Percentiles rank a stretch among this genome's conserved stretches.
Evolutionary conservation across 2,888 invertebrate genomes (phyloP).

Genomic region (Trisateles emortualis): DNA sequence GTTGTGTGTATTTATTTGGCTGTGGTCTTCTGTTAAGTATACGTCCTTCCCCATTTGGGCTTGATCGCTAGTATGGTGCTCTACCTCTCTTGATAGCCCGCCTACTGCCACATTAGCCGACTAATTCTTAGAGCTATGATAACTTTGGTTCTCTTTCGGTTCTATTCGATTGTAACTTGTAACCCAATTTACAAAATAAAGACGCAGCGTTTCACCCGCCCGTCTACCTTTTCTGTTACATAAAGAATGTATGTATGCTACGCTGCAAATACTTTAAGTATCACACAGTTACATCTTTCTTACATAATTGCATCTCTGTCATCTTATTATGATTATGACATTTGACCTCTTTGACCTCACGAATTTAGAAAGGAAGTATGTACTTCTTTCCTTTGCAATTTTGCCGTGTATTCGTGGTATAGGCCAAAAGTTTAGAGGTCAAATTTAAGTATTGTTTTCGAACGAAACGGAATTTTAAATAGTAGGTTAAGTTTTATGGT

Average conservation of each 20-base stretch:
- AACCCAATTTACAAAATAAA: too few species aligned
- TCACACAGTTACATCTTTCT: constrained; percentile 24
- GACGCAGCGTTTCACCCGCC: constrained; percentile 10
- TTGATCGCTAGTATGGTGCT: too few species aligned
- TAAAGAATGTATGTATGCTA: constrained; percentile 20
- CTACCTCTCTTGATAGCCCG: too few species aligned
- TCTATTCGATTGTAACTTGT: too few species aligned
- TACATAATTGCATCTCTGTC: constrained; percentile 34
- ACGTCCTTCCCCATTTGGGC: too few species aligned
- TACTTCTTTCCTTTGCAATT: constrained; percentile 4
- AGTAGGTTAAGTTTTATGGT: neutral
- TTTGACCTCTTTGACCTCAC: constrained; percentile 32
- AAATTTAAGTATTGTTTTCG: constrained; percentile 4
- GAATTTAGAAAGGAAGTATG: constrained; percentile 21
- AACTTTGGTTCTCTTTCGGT: too few species aligned
- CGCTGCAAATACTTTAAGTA: constrained; percentile 20
- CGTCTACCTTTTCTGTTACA: constrained; percentile 18
- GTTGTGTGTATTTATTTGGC: too few species aligned
- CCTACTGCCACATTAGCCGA: too few species aligned
- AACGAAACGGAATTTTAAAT: neutral
- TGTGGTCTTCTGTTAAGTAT: too few species aligned
- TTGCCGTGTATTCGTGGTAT: neutral
- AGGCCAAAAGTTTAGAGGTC: constrained; percentile 6
- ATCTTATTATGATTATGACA: constrained; percentile 41
- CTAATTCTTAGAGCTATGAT: too few species aligned